Evolutionary conservation across 2,888 invertebrate genomes (phyloP), one percentile per base, ranked within the genome.

Genomic region (Apotomis betuletana): DNA sequence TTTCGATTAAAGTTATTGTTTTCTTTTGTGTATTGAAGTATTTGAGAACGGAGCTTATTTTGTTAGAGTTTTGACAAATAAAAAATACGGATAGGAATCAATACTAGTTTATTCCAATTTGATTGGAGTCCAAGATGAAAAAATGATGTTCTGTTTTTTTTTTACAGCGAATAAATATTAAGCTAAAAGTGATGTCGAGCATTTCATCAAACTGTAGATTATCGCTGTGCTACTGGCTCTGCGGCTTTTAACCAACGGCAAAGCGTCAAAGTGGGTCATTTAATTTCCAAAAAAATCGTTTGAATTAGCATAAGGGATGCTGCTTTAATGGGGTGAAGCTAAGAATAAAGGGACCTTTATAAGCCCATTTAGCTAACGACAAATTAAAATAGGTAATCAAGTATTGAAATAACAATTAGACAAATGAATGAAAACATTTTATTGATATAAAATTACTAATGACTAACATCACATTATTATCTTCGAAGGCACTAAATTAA

Each of bases 381-480:
- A 12, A 38, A 68, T 58, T 57, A 36, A 69, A 71, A 69, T 74
- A 75, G 71, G 64, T 69, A 73, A 70, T 75, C 59, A 67, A 73
- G 64, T 55, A 64, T 64, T 59, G 65, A 70, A 69, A 60, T 51
- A 57, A 69, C 5, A 67, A 69, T 65, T 41, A 67, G 49, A 8
- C 55, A 41, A 51, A 52, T 67, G 27, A 55, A 60, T 60, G 46
- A 77, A 77, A 77, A 77, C 69, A 63, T 77, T 85, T 84, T 82
- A 85, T 84, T 84, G 70, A 78, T 75, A 77, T 82, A 79, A 75
- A 77, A 76, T 80, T 77, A 74, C 73, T 83, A 78, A 76, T 77
- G 79, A 80, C 87, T 90, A 91, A 84, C 83, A 91, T 92, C 91
- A 91, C 91, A 90, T 87, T 81, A 79, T 79, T 73, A 82, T 77